Percentiles rank a stretch among this genome's conserved stretches.
Conservation (phyloP, 2,113 vertebrate genomes). For the Tringa solitaria region DNA sequence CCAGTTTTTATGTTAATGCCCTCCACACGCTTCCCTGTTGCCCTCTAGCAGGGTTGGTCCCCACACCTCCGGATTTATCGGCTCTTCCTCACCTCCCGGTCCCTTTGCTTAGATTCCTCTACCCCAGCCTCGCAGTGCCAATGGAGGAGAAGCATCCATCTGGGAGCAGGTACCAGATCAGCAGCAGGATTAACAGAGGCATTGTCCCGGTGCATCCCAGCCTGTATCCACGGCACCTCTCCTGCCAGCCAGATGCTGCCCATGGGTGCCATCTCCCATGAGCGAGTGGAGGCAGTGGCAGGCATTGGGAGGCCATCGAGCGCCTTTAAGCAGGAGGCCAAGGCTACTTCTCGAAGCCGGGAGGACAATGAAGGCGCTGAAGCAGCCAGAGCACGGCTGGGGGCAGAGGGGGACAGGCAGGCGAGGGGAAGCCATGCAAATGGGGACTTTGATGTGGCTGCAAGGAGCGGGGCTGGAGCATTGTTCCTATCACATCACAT, state of each 20-base stretch:
- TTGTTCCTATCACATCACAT: constrained; percentile 67
- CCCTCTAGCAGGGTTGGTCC: neutral
- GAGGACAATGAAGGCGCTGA: constrained; percentile 58
- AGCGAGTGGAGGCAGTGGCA: neutral
- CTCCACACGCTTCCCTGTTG: accelerated
- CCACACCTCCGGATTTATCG: accelerated
- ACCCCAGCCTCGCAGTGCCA: neutral
- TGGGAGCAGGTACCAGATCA: neutral
- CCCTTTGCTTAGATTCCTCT: neutral
- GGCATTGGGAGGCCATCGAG: neutral
- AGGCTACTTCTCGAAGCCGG: neutral
- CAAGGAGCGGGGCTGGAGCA: neutral
- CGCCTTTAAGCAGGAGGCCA: neutral
- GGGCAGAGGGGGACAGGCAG: constrained; percentile 57
- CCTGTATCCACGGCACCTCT: neutral
- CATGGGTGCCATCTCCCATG: neutral
- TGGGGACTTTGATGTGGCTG: constrained; percentile 59
- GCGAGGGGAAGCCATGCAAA: constrained; percentile 63
- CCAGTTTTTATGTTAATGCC: neutral
- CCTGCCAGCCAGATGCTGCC: neutral
- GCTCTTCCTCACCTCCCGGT: neutral
- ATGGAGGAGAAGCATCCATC: neutral
- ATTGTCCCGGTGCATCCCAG: accelerated
- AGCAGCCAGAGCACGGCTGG: constrained; percentile 36
- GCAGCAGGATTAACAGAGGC: neutral